phyloP scores from a whole-genome alignment of 2,888 invertebrate genomes.

The Amblyjoppa proteus region DNA sequence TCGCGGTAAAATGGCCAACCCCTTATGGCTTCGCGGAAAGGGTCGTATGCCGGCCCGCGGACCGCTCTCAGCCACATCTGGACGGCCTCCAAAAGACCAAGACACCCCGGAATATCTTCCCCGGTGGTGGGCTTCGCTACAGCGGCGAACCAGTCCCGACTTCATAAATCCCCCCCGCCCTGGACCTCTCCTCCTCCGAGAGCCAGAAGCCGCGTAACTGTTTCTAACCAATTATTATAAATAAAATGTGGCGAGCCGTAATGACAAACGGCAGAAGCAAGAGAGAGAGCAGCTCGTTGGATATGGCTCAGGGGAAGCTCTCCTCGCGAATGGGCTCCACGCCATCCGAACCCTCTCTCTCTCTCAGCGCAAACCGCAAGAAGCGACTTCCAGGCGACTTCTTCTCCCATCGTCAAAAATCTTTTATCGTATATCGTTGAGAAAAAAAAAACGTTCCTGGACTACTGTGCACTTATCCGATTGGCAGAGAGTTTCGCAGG shows the following conservation, averaged over 20 bases:
- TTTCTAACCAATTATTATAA: constrained; percentile 84
- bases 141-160: constrained; percentile 71
- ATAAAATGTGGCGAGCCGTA: constrained; percentile 82
- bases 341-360: constrained; percentile 74
- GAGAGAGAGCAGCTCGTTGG: constrained; percentile 61
- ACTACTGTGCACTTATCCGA: constrained; percentile 66
- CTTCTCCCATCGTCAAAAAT: constrained; percentile 57
- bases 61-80: constrained; percentile 76
- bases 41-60: constrained; percentile 40
- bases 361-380: constrained; percentile 68
- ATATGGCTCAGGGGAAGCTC: constrained; percentile 48
- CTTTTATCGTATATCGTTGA: constrained; percentile 39
- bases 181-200: constrained; percentile 56
- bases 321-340: constrained; percentile 78
- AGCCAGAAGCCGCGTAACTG: constrained; percentile 81
- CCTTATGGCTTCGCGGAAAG: constrained; percentile 73
- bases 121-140: constrained; percentile 15
- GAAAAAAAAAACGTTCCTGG: constrained; percentile 46
- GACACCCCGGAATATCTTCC: constrained; percentile 78
- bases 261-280: constrained; percentile 81
- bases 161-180: constrained; percentile 81
- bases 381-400: constrained; percentile 69
- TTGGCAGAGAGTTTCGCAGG: constrained; percentile 54
- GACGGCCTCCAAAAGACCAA: constrained; percentile 82
- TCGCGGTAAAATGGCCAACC: constrained; percentile 82